These are phyloP conservation scores for Lithobates pipiens DNA, from an alignment of 2,797 vertebrate species.

Conservation along the genomic window DNA sequence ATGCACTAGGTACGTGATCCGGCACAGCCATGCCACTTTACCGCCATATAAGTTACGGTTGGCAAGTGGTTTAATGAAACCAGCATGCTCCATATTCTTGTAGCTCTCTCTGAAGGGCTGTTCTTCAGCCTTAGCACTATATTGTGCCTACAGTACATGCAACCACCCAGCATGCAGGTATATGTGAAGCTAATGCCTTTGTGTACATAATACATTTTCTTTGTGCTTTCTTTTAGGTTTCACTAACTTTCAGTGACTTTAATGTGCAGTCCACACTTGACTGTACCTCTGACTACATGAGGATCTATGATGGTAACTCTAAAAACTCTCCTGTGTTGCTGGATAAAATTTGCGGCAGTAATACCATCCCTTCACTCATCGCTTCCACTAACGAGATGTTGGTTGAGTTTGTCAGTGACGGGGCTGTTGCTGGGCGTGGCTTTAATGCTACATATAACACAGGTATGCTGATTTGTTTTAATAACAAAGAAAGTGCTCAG, in stretches of 20 bases:
- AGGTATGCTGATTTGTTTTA: conserved; percentile 57
- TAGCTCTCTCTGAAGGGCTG: too few relatives aligned
- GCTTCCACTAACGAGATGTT: conserved; percentile 65
- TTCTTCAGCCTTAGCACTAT: too few relatives aligned
- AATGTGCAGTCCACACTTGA: conserved; percentile 63
- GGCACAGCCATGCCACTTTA: too few relatives aligned
- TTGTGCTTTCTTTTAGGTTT: conserved; percentile 62
- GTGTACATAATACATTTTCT: too few relatives aligned
- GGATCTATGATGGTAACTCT: conserved; percentile 70
- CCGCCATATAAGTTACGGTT: too few relatives aligned
- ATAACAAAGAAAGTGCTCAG: too few relatives aligned
- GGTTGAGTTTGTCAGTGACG: conserved; percentile 70
- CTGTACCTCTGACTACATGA: conserved; percentile 71
- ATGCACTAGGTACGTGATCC: too few relatives aligned
- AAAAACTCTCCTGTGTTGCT: conserved; percentile 68
- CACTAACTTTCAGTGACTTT: conserved; percentile 59
- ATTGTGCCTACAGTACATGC: too few relatives aligned
- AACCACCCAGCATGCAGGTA: too few relatives aligned
- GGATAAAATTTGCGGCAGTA: conserved; percentile 68
- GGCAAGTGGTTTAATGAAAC: too few relatives aligned
- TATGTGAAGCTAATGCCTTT: too few relatives aligned
- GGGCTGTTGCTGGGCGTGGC: conserved; percentile 61
- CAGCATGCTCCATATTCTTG: too few relatives aligned
- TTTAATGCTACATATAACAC: conserved; percentile 69
- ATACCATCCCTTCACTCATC: conserved; percentile 65